Base-by-base conservation (phyloP, 2,888 invertebrate species). In the Xylophagus ater region DNA sequence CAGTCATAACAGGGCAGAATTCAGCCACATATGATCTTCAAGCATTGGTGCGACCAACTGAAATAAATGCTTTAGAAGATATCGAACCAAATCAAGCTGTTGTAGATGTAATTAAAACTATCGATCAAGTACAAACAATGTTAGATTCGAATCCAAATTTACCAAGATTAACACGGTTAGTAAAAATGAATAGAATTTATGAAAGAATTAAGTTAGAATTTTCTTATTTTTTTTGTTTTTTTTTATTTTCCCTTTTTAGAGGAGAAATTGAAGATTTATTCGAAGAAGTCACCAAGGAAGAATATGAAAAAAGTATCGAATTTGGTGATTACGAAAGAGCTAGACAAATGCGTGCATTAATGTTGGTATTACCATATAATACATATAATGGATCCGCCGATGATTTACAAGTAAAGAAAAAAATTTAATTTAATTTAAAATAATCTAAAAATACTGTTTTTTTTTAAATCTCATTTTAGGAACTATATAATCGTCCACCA, bases 181-280 rank as follows among this genome's bases (percentile, higher is more conserved):
- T 37, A 21, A 12, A n/a, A 25, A 21, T 13, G 13, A 28, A 28
- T 12, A 28, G 6, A 13, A 10, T 28, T 28, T 28, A 7, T 28
- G 6, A 7, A 5, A 28, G 10, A n/a, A 12, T 13, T 28, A 5
- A 28, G 10, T 13, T 7, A 28, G 28, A 10, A 5, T 6, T 28
- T 28, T 12, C 10, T 13, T 13, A 13, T n/a, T 28, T 13, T 23
- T 23, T 13, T 28, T 28, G 6, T 12, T 28, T 24, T 36, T 9
- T 37, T 26, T 40, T 39, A 7, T 18, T 15, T 8, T 15, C 7
- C 26, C 19, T 20, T 33, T 30, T 3, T 40, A 62, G 65, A 28
- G 65, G 65, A 9, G 65, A 65, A 51, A 65, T 65, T 36, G 60
- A 65, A 47, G 65, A 65, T 36, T 52, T 65, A 10, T 65, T 65